Conservation (phyloP, 2,113 vertebrate species). For the Oreamnos americanus region DNA sequence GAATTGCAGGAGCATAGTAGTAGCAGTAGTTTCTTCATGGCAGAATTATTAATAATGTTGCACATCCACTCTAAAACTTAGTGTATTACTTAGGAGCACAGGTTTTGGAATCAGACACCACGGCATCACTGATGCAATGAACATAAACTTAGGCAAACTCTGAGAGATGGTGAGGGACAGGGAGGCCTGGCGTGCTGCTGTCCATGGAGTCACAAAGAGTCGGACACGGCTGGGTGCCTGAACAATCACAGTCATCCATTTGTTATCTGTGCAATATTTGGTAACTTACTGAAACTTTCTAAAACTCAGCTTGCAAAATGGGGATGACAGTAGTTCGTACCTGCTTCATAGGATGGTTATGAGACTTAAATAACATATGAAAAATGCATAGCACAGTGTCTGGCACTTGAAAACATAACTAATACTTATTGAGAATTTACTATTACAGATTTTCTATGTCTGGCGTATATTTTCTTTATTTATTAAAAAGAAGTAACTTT, state of each 20-base stretch:
- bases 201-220: neutral
- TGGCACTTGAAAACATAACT: neutral
- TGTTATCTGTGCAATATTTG: neutral
- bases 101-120: neutral
- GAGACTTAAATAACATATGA: neutral
- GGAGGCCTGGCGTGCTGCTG: neutral
- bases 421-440: neutral
- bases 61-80: neutral
- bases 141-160: neutral
- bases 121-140: neutral
- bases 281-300: neutral
- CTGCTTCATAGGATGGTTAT: neutral
- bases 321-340: neutral
- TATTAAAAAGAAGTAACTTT: neutral
- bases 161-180: neutral
- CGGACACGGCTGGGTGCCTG: fast-evolving
- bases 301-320: neutral
- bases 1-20: neutral
- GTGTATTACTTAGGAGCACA: neutral
- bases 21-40: neutral
- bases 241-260: neutral
- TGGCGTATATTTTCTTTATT: neutral
- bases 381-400: neutral
- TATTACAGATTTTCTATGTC: neutral
- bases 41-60: neutral